These are phyloP conservation scores for Reticulitermes lucifugus DNA, from an alignment of 2,888 invertebrate species.

Conservation along the genomic window DNA sequence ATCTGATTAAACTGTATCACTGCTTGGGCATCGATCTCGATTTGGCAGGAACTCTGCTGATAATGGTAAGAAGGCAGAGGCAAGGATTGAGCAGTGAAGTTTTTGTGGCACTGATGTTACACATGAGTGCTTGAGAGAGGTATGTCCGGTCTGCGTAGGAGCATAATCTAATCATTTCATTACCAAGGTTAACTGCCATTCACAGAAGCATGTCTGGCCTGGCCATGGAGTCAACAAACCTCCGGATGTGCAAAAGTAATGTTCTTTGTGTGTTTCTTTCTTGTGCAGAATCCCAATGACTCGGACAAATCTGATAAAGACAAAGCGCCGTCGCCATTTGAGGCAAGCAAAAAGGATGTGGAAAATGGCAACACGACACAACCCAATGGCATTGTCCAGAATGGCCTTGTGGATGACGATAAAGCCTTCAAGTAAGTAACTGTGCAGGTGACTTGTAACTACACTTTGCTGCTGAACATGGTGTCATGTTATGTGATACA, in stretches of 20 bases:
- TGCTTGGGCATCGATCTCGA: too few relatives aligned
- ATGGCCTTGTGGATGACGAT: constrained; percentile 83
- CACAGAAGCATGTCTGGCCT: not conserved
- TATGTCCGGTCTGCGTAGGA: too few relatives aligned
- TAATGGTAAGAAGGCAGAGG: too few relatives aligned
- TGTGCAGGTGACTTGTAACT: not conserved
- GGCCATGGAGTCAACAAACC: not conserved
- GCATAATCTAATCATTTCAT: not conserved
- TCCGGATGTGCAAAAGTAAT: not conserved
- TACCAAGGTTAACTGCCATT: not conserved
- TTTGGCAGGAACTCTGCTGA: too few relatives aligned
- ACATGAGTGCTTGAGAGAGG: too few relatives aligned
- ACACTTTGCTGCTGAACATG: constrained; percentile 23
- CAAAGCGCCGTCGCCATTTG: constrained; percentile 70
- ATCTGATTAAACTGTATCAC: too few relatives aligned
- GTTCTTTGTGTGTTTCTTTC: not conserved
- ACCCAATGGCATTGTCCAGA: constrained; percentile 70
- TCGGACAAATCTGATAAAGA: constrained; percentile 67
- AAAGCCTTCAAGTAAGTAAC: constrained; percentile 90
- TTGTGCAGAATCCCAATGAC: constrained; percentile 57
- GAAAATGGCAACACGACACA: constrained; percentile 70
- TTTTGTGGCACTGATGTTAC: too few relatives aligned
- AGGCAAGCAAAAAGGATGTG: constrained; percentile 62
- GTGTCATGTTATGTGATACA: too few relatives aligned
- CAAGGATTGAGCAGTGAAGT: too few relatives aligned